These are phyloP conservation scores for Chirona hameri DNA, from an alignment of 2,888 invertebrate genomes.

Conservation along the genomic window DNA sequence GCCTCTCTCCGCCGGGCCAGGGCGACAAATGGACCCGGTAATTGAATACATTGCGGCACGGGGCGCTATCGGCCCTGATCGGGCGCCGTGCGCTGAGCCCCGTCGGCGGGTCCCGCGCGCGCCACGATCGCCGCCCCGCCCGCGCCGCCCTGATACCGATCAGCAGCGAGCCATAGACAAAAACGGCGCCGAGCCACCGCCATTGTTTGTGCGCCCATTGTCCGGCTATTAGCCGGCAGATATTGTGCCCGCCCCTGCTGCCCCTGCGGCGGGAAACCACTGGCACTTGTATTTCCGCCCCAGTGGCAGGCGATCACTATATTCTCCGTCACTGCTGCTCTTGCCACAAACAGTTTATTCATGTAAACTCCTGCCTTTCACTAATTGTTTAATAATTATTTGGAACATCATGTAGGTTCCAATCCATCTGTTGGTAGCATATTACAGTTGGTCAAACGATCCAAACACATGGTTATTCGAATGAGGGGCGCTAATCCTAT, in stretches of 20 bases:
- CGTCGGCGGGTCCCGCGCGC: neutral
- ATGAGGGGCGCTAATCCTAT: no score
- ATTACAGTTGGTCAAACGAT: no score
- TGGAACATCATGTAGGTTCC: no score
- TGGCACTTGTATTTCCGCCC: no score
- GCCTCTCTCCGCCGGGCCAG: neutral
- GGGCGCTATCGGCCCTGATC: neutral
- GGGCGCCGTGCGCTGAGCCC: neutral
- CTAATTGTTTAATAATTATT: neutral
- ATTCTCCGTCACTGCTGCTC: no score
- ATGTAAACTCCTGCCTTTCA: slow-evolving; percentile 28
- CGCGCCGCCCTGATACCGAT: slow-evolving; percentile 2
- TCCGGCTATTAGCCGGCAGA: neutral
- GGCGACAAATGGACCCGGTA: neutral
- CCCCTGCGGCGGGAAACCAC: no score
- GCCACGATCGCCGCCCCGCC: neutral
- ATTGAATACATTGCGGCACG: slow-evolving; percentile 1
- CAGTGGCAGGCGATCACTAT: no score
- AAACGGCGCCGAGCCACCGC: neutral
- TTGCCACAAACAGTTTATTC: no score
- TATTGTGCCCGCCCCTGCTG: no score
- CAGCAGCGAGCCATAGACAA: neutral
- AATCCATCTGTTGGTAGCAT: no score
- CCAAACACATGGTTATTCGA: no score
- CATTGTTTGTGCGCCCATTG: neutral